A percentile compares a stretch with the other conserved stretches of the same genome.
Conservation (phyloP, 2,797 vertebrate genomes). For the Sebastes elongatus region DNA sequence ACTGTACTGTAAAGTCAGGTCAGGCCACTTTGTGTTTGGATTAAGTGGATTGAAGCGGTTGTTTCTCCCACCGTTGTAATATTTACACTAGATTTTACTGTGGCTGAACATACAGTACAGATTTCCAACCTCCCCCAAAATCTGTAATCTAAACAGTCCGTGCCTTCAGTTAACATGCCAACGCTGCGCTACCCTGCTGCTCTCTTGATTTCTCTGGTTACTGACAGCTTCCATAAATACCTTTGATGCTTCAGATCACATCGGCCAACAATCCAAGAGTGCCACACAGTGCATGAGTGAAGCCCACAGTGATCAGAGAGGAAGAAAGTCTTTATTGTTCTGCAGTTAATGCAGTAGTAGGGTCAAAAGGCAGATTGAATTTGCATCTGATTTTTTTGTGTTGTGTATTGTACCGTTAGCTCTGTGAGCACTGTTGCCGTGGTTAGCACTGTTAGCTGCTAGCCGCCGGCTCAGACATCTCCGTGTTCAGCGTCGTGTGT, state of each 20-base stretch:
- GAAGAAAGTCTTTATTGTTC: conserved; percentile 4
- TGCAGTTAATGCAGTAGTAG: background rate
- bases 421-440: no score
- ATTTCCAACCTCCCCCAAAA: conserved; percentile 36
- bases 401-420: background rate
- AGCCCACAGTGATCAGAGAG: conserved; percentile 26
- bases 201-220: conserved; percentile 47
- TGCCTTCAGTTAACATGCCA: conserved; percentile 49
- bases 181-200: conserved; percentile 43
- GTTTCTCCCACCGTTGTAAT: conserved; percentile 33
- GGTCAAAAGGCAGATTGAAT: conserved; percentile 16
- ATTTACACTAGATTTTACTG: conserved; percentile 48
- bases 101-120: conserved; percentile 22
- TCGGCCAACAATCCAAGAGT: conserved; percentile 32
- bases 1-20: conserved; percentile 21
- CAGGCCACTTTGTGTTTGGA: conserved; percentile 45
- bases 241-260: conserved; percentile 57
- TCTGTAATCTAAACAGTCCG: conserved; percentile 56
- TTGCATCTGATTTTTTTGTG: background rate
- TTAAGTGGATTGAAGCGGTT: conserved; percentile 41
- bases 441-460: no score
- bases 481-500: no score
- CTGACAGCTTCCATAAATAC: conserved; percentile 61
- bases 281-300: conserved; percentile 18
- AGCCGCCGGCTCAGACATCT: no score